phyloP scores from a whole-genome alignment of 2,888 invertebrate species.

The Lasioglossum zephyrum region DNA sequence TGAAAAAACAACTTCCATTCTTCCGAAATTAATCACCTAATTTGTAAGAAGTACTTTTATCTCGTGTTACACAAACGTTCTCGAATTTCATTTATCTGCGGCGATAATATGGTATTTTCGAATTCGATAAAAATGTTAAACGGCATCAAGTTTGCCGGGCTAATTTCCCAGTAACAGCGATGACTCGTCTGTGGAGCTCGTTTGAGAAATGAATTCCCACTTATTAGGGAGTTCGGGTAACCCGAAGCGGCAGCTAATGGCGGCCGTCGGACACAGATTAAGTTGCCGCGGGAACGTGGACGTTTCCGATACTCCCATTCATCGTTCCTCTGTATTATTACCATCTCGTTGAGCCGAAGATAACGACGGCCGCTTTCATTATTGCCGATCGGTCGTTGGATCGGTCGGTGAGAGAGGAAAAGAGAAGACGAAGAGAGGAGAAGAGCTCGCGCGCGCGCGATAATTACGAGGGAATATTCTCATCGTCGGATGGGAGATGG shows the following conservation, averaged over 20 bases:
- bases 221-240: background rate
- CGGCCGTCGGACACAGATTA: slow-evolving; percentile 48
- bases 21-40: background rate
- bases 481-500: background rate
- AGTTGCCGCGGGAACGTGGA: background rate
- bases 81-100: too few species aligned
- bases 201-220: background rate
- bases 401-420: background rate
- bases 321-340: background rate
- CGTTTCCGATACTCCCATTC: background rate
- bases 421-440: background rate
- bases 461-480: slow-evolving; percentile 51
- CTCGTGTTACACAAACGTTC: too few species aligned
- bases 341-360: background rate
- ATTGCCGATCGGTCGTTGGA: background rate
- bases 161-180: background rate
- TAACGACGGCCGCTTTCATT: slow-evolving; percentile 8
- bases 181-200: background rate
- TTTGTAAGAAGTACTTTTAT: too few species aligned
- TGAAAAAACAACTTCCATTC: background rate
- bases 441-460: slow-evolving; percentile 4
- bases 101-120: background rate
- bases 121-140: background rate
- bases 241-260: slow-evolving; percentile 8
- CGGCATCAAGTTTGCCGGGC: background rate